Base-by-base conservation (phyloP, 1,140 invertebrate genomes). In the Coelopa frigida region DNA sequence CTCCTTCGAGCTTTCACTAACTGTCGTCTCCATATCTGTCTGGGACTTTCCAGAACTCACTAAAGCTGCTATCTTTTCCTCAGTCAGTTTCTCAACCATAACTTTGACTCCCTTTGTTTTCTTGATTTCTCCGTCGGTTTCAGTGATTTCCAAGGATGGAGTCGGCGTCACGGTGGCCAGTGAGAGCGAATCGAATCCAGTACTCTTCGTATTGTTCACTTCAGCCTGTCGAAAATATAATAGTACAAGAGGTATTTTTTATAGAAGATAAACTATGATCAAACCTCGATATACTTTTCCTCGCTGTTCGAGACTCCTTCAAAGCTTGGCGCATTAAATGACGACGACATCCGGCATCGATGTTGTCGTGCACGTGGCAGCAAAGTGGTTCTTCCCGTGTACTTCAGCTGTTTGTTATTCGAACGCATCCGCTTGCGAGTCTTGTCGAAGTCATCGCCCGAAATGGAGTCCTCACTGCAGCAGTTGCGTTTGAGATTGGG, bases 381-480 rank as follows among this genome's bases (percentile, higher is more conserved):
- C 3, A 18, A 15, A 8, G 39, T 32, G 11, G n/a, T 33, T 5
- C 31, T 29, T 27, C 46, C 46, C 5, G 14, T 10, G 12, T 42
- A 32, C 1, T n/a, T 22, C 1, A 48, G 14, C 29, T 48, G 29
- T 10, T 36, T 42, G 27, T 29, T 51, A 39, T 50, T 54, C 1
- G 27, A 29, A 8, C 54, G 46, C 10, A 42, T 20, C 4, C 44
- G 44, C n/a, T 56, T 56, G 3, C 42, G 46, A 7, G 41, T 22
- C 4, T 33, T 50, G 4, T 44, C 44, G 15, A 46, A 35, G 5
- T 46, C 44, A 39, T 44, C 20, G 4, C 52, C 49, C 1, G 52
- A 54, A 6, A 53, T 10, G 2, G 54, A 56, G 6, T 56, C 52
- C 0, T 44, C 47, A 24, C 37, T 54, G 21, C 5, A 17, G 12